Conservation (phyloP, 2,113 vertebrate genomes). For the Myrmecophaga tridactyla region DNA sequence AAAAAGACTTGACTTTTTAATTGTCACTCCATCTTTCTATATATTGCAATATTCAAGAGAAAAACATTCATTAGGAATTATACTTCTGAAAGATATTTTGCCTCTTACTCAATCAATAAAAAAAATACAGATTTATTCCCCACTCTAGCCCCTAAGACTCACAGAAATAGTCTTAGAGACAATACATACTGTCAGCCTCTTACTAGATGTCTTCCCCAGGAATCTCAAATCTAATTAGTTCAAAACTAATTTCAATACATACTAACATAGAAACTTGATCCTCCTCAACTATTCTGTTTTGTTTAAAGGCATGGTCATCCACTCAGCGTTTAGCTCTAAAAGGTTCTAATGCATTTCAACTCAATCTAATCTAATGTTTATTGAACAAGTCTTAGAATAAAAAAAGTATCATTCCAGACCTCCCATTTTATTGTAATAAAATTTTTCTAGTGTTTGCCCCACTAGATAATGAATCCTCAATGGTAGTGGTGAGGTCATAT, state of each 20-base stretch:
- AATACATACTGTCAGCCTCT: background rate
- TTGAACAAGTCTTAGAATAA: background rate
- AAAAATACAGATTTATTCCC: background rate
- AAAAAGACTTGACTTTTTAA: background rate
- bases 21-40: constrained; percentile 33
- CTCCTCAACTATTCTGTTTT: background rate
- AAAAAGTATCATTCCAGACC: background rate
- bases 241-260: background rate
- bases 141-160: background rate
- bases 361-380: background rate
- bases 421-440: background rate
- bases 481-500: background rate
- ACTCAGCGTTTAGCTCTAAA: background rate
- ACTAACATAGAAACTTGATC: background rate
- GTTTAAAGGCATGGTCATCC: background rate
- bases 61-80: constrained; percentile 20
- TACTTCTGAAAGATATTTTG: constrained; percentile 21
- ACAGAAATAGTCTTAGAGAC: background rate
- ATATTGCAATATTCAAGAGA: constrained; percentile 26
- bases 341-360: background rate
- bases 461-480: background rate
- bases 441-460: background rate
- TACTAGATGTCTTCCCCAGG: background rate
- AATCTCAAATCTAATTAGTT: background rate
- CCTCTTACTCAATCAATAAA: constrained; percentile 13